Base-by-base conservation (phyloP, 2,113 vertebrate genomes). In the Strix uralensis region DNA sequence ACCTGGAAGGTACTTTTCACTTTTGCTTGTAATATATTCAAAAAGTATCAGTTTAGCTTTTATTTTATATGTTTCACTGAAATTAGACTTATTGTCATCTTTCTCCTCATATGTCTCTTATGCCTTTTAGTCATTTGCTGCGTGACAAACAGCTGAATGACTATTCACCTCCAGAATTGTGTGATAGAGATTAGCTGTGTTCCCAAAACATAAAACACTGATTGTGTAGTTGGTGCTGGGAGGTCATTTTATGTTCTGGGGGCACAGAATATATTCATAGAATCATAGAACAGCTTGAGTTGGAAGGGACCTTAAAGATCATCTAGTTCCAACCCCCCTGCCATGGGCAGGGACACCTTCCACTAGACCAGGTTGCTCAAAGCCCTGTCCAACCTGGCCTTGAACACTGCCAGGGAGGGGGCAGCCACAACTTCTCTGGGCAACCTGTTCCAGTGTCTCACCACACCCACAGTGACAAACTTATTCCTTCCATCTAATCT, bases 71-170 rank as follows among this genome's bases (percentile, higher is more conserved):
- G 51, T 65, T 91, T 97, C 88, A 80, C 86, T 94, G 96, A 87
- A 97, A 96, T 97, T 92, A 93, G 71, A 94, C 86, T 88, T 96
- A 59, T 88, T 93, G 62, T 92, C 74, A 69, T 87, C 32, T 72
- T 90, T 81, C 46, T 94, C 71, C 62, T 94, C 80, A 15, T 92
- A 90, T 32, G 26, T 84, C 81, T 91, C 90, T 90, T 96, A 90
- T 42, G 62, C 85, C 88, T 92, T 84, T 92, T 77, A 97, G 86
- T 95, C 14, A 84, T 93, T 95, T 94, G 46, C 77, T 87, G 40
- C 2, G 1, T 97, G 92, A 92, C 92, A 96, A 94, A 86, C 88
- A 90, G 79, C 86, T 74, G 66, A 89, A 77, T 96, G 95, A 95
- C 82, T 96, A 94, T 93, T 94, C 38, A 63, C 90, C 91, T 87